A percentile compares a stretch with the other conserved stretches of the same genome.
phyloP scores from a whole-genome alignment of 2,888 invertebrate genomes.

The Merodon equestris region DNA sequence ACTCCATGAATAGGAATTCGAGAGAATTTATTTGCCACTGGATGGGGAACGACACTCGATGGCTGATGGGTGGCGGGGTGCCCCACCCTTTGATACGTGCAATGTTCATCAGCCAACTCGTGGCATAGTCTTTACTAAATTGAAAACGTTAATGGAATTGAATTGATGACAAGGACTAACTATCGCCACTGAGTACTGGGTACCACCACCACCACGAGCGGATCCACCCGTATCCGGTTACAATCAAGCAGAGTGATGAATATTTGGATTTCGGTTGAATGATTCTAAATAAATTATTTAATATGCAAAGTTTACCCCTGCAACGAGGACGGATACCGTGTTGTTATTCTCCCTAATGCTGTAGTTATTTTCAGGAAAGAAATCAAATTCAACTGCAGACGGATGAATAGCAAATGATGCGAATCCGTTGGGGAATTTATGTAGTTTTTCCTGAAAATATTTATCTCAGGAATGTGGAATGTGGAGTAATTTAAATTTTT shows the following conservation, averaged over 20 bases:
- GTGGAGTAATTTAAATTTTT: slow-evolving; percentile 6
- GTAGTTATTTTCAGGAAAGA: slow-evolving; percentile 13
- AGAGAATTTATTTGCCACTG: slow-evolving; percentile 9
- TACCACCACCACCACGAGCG: too few relatives aligned
- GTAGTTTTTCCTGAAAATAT: slow-evolving; percentile 10
- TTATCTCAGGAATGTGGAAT: slow-evolving; percentile 13
- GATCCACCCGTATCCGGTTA: slow-evolving; percentile 28
- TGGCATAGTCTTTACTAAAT: slow-evolving; percentile 47
- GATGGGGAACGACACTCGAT: not conserved
- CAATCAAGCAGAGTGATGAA: slow-evolving; percentile 32
- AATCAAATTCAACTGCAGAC: not conserved
- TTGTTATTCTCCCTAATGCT: not conserved
- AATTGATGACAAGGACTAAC: slow-evolving; percentile 42
- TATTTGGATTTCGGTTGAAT: slow-evolving; percentile 50
- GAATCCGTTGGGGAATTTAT: slow-evolving; percentile 23
- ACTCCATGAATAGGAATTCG: slow-evolving; percentile 39
- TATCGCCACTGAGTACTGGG: too few relatives aligned
- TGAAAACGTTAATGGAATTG: slow-evolving; percentile 53
- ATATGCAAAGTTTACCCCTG: slow-evolving; percentile 46
- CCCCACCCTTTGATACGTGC: slow-evolving; percentile 18
- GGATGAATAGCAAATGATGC: not conserved
- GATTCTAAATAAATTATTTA: slow-evolving; percentile 56
- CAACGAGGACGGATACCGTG: not conserved
- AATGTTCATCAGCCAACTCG: not conserved
- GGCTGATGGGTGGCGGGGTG: not conserved